phyloP scores from a whole-genome alignment of 2,888 invertebrate species.

The Yponomeuta evonymella region DNA sequence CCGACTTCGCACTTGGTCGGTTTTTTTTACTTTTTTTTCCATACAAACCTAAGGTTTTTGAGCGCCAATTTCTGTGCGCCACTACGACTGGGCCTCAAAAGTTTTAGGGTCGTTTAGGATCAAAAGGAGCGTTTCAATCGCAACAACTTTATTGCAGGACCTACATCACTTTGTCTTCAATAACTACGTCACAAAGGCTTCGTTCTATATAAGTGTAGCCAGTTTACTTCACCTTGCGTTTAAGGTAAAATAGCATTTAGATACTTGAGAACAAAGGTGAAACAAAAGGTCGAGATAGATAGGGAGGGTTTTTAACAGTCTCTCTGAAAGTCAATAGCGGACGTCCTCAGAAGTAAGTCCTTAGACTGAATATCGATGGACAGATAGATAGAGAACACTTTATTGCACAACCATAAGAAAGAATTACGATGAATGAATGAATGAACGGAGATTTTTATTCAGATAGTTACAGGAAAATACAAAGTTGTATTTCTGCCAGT shows the following conservation, averaged over 20 bases:
- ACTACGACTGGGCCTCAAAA: neutral
- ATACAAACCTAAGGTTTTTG: too few relatives aligned
- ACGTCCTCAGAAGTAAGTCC: neutral
- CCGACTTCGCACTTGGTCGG: too few relatives aligned
- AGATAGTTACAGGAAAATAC: too few relatives aligned
- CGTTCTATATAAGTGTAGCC: neutral
- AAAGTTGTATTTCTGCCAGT: too few relatives aligned
- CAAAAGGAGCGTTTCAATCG: neutral
- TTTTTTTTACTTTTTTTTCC: too few relatives aligned
- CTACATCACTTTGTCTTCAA: constrained; percentile 13
- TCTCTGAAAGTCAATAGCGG: neutral
- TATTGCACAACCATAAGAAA: too few relatives aligned
- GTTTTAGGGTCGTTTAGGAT: neutral
- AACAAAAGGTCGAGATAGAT: neutral
- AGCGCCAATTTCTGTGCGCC: too few relatives aligned
- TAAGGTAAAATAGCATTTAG: neutral
- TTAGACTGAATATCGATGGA: neutral
- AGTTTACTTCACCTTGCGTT: constrained; percentile 1
- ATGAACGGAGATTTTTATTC: too few relatives aligned
- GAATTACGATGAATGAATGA: too few relatives aligned
- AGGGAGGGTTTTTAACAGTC: neutral
- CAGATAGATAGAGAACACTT: too few relatives aligned
- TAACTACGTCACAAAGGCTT: constrained; percentile 12
- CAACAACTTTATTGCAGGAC: neutral
- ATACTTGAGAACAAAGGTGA: neutral